A percentile compares a stretch with the other conserved stretches of the same genome.
Evolutionary conservation across 2,888 invertebrate genomes (phyloP).

Genomic region (Abrostola triplasia): DNA sequence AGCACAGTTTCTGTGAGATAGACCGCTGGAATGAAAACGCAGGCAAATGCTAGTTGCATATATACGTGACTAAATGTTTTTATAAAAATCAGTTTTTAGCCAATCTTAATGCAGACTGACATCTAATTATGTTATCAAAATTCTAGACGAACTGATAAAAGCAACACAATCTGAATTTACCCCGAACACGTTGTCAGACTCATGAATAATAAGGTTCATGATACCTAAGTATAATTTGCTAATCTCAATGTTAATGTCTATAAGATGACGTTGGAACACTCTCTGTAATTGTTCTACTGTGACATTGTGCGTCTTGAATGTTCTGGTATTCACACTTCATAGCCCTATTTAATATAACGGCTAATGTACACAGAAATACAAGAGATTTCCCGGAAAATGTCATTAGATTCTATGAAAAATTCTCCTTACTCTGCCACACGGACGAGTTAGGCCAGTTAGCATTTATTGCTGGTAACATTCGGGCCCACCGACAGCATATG

Average conservation of each 20-base stretch:
- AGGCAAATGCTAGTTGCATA: too few species aligned
- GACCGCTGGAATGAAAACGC: too few species aligned
- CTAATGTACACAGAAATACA: constrained; percentile 28
- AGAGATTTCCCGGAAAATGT: constrained; percentile 38
- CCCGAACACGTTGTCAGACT: constrained; percentile 34
- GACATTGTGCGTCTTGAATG: constrained; percentile 20
- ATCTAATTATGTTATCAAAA: not conserved
- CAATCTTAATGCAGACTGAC: too few species aligned
- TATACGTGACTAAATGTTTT: too few species aligned
- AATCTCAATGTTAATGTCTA: constrained; percentile 45
- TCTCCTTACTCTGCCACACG: constrained; percentile 6
- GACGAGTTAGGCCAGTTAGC: constrained; percentile 41
- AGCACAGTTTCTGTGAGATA: too few species aligned
- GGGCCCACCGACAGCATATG: constrained; percentile 34
- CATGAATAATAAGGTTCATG: constrained; percentile 39
- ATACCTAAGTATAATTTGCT: constrained; percentile 34
- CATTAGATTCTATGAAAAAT: constrained; percentile 20
- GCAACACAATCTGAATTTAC: constrained; percentile 28
- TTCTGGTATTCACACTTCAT: constrained; percentile 31
- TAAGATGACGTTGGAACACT: constrained; percentile 27
- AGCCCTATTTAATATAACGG: constrained; percentile 14
- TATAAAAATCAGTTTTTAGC: too few species aligned
- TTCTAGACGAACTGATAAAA: constrained; percentile 19
- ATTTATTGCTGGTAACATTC: constrained; percentile 52
- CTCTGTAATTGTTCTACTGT: constrained; percentile 45